Conservation (phyloP, 2,888 invertebrate genomes). For the Eurois occulta region DNA sequence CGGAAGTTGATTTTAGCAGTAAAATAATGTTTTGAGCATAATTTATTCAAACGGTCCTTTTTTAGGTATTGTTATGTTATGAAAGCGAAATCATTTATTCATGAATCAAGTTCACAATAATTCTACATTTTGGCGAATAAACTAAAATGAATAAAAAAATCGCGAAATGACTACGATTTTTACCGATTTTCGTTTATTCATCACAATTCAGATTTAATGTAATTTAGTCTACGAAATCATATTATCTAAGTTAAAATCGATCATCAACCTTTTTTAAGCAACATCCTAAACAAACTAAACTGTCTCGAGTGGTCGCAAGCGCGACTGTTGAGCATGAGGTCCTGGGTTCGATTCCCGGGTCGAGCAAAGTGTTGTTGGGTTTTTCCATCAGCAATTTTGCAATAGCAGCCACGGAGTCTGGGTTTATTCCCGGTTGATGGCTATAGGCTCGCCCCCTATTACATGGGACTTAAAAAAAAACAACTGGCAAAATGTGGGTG, state of each 20-base stretch:
- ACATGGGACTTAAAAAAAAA: too few relatives aligned
- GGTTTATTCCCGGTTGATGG: too few relatives aligned
- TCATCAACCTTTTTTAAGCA: not conserved
- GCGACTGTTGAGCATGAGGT: too few relatives aligned
- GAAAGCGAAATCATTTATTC: not conserved
- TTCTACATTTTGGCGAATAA: not conserved
- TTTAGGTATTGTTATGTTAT: not conserved
- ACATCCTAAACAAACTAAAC: not conserved
- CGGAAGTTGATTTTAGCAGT: not conserved
- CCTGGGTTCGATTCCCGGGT: too few relatives aligned
- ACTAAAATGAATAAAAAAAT: too few relatives aligned
- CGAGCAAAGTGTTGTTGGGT: too few relatives aligned
- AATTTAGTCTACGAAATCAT: not conserved
- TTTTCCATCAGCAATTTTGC: too few relatives aligned
- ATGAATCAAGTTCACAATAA: not conserved
- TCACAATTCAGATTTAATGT: not conserved
- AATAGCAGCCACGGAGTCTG: too few relatives aligned
- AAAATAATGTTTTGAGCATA: not conserved
- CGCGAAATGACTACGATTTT: not conserved
- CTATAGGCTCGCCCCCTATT: too few relatives aligned
- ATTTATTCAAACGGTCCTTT: not conserved
- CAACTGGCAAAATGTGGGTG: too few relatives aligned
- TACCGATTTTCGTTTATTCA: not conserved
- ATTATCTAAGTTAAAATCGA: not conserved
- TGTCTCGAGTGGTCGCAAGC: too few relatives aligned